These are phyloP conservation scores for Rhinoraja longicauda DNA, from an alignment of 2,797 vertebrate genomes.

Conservation along the genomic window DNA sequence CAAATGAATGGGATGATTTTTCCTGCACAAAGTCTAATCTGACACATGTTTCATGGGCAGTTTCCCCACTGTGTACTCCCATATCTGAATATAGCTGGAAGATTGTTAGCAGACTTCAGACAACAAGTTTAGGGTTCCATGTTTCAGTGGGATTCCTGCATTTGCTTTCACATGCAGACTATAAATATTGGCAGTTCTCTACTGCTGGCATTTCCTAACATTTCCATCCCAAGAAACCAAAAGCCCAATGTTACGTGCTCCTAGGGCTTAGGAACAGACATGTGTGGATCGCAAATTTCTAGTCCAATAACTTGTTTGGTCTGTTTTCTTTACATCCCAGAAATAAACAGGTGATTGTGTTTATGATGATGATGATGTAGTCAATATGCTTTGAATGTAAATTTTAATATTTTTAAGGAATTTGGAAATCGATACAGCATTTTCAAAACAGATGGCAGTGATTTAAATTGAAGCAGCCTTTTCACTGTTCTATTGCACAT, in stretches of 20 bases:
- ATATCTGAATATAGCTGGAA: no score
- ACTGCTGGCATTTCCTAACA: no score
- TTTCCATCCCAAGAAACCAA: not conserved
- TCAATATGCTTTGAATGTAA: not conserved
- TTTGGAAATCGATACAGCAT: not conserved
- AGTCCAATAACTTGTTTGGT: not conserved
- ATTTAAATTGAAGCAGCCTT: not conserved
- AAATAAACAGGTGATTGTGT: not conserved
- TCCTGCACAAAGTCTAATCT: no score
- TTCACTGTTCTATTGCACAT: not conserved
- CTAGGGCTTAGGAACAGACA: not conserved
- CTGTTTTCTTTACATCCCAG: not conserved
- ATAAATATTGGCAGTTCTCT: no score
- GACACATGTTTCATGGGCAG: no score
- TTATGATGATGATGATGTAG: not conserved
- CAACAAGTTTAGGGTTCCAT: no score
- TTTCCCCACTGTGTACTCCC: no score
- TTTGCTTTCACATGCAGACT: no score
- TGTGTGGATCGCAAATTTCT: not conserved
- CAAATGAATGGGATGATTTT: no score
- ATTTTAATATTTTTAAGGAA: not conserved
- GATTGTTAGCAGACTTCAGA: no score
- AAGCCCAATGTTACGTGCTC: not conserved
- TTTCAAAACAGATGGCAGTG: not conserved
- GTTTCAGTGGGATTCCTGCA: no score